Evolutionary conservation across 2,797 vertebrate genomes (phyloP), one percentile per base, ranked within the genome.

Genomic region (Vireo griseus): DNA sequence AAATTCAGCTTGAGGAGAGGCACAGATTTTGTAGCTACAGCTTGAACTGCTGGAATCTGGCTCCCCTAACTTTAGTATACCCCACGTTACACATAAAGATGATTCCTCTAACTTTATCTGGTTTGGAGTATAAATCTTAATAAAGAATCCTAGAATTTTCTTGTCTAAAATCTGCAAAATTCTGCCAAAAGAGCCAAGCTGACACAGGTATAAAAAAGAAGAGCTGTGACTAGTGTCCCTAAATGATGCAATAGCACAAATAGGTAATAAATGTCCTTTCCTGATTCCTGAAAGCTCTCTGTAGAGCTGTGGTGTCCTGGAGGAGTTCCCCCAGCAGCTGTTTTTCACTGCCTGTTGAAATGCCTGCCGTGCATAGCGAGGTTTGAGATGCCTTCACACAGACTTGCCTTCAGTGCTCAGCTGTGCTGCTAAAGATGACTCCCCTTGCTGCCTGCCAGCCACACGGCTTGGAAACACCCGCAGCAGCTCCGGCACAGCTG

Each of bases 261-360:
- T 11, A 54, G 58, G 51, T 77, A 78, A 58, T 47, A 72, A 82
- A 82, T 44, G 55, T 69, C 19, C 19, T 51, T 33, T 87, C 81
- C 51, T 1, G 4, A 66, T 76, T 76, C 71, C 63, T 79, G 47
- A 69, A 86, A 69, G 15, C 40, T 82, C 86, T 72, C 67, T 44
- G 33, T 10, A 66, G 91, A 82, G 8, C 22, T 25, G 58, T 40
- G 21, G 28, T 33, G 45, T 74, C 75, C 72, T 45, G 50, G 47
- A 61, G 67, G 75, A 67, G 58, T 77, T 96, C 39, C 22, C 11
- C 26, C 2, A 0, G 61, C 89, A 96, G 85, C 81, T 92, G 92
- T 57, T 57, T 87, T 79, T 55, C 12, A 6, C n/a, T 45, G 71
- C 55, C n/a, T 50, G 68, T 39, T 69, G 87, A 76, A 87, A 88